Evolutionary conservation across 2,888 invertebrate genomes (phyloP).

Genomic region (Fragum whitleyi): DNA sequence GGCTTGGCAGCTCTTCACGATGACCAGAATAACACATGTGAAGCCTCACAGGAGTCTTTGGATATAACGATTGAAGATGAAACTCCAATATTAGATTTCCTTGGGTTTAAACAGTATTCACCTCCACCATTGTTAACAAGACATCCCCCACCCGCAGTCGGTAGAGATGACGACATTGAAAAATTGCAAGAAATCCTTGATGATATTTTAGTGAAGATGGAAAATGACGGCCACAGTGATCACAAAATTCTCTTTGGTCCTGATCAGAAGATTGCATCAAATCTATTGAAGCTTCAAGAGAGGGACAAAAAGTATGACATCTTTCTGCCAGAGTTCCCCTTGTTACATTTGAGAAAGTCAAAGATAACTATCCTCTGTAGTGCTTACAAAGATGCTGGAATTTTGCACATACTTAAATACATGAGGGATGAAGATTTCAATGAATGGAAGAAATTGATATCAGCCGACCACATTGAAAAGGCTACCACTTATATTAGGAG

Average conservation of each 20-base stretch:
- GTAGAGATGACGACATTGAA: constrained; percentile 50
- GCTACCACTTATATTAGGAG: constrained; percentile 37
- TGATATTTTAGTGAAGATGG: constrained; percentile 47
- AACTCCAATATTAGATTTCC: neutral
- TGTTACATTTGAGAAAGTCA: constrained; percentile 52
- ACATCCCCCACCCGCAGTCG: constrained; percentile 63
- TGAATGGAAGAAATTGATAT: constrained; percentile 46
- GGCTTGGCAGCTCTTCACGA: too few relatives aligned
- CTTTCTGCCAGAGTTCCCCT: too few relatives aligned
- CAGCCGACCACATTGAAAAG: constrained; percentile 45
- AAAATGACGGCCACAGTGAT: constrained; percentile 7
- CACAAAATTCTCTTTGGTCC: constrained; percentile 44
- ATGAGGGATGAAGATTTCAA: constrained; percentile 50
- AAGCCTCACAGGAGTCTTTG: too few relatives aligned
- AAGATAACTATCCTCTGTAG: constrained; percentile 53
- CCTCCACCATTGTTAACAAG: constrained; percentile 42
- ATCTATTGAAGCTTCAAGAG: constrained; percentile 17
- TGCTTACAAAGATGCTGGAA: constrained; percentile 50
- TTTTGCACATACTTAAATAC: constrained; percentile 48
- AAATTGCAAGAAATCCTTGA: constrained; percentile 50
- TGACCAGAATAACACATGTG: too few relatives aligned
- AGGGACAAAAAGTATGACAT: constrained; percentile 12
- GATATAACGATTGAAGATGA: too few relatives aligned
- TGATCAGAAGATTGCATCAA: constrained; percentile 51
- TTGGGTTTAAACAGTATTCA: constrained; percentile 29